phyloP scores from a whole-genome alignment of 2,888 invertebrate genomes.

The Scaptomyza caliginosa region DNA sequence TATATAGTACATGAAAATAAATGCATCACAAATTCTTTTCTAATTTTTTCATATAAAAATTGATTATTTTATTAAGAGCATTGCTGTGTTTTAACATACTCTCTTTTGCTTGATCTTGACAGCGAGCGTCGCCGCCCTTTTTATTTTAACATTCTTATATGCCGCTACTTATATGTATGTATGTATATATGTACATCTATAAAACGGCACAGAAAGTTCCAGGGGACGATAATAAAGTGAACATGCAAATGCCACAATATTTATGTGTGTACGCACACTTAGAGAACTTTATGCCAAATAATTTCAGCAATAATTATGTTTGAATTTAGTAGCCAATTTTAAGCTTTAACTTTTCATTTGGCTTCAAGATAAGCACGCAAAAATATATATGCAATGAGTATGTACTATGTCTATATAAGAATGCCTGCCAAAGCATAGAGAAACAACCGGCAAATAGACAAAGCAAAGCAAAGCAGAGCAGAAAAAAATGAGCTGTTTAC shows the following conservation, averaged over 20 bases:
- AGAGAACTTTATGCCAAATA: conserved; percentile 1
- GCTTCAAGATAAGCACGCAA: conserved; percentile 13
- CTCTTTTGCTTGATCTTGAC: conserved; percentile 42
- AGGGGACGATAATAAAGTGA: conserved; percentile 5
- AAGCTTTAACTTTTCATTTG: conserved; percentile 3
- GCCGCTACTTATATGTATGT: not conserved
- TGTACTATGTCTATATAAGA: not conserved
- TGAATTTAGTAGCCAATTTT: conserved; percentile 18
- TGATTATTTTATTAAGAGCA: not conserved
- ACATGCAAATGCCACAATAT: not conserved
- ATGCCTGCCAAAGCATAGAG: not conserved
- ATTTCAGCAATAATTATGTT: conserved; percentile 11
- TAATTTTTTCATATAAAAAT: not conserved
- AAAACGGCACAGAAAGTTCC: not conserved
- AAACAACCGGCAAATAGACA: conserved; percentile 24
- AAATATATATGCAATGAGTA: not conserved
- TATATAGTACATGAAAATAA: not conserved
- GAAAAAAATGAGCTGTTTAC: conserved; percentile 6
- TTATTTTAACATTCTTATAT: conserved; percentile 4
- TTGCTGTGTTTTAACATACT: not conserved
- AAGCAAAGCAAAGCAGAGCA: conserved; percentile 2
- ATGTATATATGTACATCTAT: not conserved
- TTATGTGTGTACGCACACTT: not conserved
- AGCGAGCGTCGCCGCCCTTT: conserved; percentile 24
- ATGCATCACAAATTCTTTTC: not conserved